A percentile compares a stretch with the other conserved stretches of the same genome.
These are phyloP conservation scores for Tetragnatha montana DNA, from an alignment of 2,888 invertebrate species.

Conservation along the genomic window DNA sequence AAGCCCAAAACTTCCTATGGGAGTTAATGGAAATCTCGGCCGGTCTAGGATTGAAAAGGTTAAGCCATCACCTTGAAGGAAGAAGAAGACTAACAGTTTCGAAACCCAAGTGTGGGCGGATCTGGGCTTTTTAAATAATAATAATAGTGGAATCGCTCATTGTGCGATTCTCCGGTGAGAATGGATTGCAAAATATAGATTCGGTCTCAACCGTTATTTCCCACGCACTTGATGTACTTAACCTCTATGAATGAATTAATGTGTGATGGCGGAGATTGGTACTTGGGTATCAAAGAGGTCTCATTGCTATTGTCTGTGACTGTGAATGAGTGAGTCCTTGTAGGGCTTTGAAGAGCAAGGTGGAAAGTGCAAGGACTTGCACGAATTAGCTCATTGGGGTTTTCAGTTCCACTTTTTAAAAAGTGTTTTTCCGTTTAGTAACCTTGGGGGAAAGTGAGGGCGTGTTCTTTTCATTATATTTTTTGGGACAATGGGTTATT, in stretches of 20 bases:
- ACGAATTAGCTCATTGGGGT: constrained; percentile 1
- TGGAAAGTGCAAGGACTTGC: not conserved
- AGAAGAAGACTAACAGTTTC: constrained; percentile 15
- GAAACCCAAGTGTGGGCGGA: constrained; percentile 14
- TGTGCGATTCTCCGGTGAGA: constrained; percentile 7
- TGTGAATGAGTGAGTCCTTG: not conserved
- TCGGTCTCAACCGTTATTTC: constrained; percentile 13
- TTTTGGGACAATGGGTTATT: too few relatives aligned
- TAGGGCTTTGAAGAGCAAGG: not conserved
- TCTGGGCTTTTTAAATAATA: constrained; percentile 27
- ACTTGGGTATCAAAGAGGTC: not conserved
- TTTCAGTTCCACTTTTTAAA: not conserved
- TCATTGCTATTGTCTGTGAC: not conserved
- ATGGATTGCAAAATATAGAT: constrained; percentile 1
- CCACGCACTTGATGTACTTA: constrained; percentile 48
- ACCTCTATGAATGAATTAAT: constrained; percentile 17
- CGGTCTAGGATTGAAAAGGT: too few relatives aligned
- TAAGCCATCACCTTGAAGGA: constrained; percentile 56
- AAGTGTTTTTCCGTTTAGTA: not conserved
- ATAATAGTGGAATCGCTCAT: constrained; percentile 36
- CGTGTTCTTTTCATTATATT: not conserved
- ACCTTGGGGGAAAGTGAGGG: not conserved
- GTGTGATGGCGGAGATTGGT: not conserved
- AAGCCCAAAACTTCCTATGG: too few relatives aligned
- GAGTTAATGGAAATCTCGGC: too few relatives aligned